phyloP scores from a whole-genome alignment of 2,888 invertebrate genomes.

The Drosophila colorata region DNA sequence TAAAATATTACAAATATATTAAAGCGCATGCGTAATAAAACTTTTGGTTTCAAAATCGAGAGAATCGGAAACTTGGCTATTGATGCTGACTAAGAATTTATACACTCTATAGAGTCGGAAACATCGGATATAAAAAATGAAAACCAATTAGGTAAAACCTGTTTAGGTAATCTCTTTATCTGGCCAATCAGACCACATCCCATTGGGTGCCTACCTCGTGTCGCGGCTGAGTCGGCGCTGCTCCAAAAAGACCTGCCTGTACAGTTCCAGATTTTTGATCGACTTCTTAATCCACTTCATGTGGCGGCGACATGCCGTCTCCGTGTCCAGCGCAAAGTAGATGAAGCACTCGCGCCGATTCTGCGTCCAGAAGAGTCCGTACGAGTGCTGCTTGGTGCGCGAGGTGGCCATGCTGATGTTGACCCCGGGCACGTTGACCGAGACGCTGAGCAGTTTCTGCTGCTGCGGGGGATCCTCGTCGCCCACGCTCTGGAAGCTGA shows the following conservation, averaged over 20 bases:
- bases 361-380: conserved; percentile 85
- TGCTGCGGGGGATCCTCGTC: conserved; percentile 28
- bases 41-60: too few relatives aligned
- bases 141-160: too few relatives aligned
- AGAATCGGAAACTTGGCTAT: too few relatives aligned
- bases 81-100: too few relatives aligned
- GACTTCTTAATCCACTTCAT: conserved; percentile 85
- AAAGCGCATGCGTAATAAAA: too few relatives aligned
- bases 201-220: conserved; percentile 33
- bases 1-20: background rate
- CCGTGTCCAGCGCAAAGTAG: conserved; percentile 84
- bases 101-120: too few relatives aligned
- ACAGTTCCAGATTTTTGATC: conserved; percentile 84
- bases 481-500: conserved; percentile 73
- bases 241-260: conserved; percentile 84
- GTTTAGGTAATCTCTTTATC: too few relatives aligned
- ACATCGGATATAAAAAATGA: too few relatives aligned
- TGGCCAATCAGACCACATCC: too few relatives aligned
- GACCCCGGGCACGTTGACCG: conserved; percentile 85
- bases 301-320: conserved; percentile 82
- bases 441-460: conserved; percentile 69
- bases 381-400: conserved; percentile 84
- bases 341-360: conserved; percentile 84
- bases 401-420: conserved; percentile 83
- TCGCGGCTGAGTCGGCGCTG: conserved; percentile 81